Percentiles rank a stretch among this genome's conserved stretches.
phyloP scores from a whole-genome alignment of 2,888 invertebrate species.

The Parapristionchus giblindavisi region DNA sequence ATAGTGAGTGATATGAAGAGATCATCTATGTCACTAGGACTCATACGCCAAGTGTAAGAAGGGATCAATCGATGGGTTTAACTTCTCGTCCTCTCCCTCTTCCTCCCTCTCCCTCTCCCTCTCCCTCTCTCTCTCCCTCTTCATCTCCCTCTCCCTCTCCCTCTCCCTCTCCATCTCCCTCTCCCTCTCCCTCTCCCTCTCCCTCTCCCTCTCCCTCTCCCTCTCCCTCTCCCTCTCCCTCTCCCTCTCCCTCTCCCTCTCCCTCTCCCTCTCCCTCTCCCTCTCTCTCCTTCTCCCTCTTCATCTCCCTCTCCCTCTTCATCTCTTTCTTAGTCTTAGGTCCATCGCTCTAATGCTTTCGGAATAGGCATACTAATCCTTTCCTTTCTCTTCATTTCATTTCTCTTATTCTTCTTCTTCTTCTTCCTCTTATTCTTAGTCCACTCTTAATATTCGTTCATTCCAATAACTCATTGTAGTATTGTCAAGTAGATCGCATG shows the following conservation, averaged over 20 bases:
- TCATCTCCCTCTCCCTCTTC: neutral
- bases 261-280: conserved; percentile 21
- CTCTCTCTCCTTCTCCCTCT: conserved; percentile 8
- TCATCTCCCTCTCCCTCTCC: conserved; percentile 24
- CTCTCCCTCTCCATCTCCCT: no score
- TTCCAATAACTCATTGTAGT: no score
- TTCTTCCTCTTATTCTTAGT: no score
- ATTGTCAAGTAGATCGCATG: no score
- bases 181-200: conserved; percentile 20
- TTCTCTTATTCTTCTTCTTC: no score
- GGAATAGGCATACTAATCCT: no score
- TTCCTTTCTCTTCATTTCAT: no score
- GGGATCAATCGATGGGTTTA: neutral
- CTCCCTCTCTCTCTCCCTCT: conserved; percentile 6
- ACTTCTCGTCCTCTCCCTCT: neutral
- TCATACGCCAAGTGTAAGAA: no score
- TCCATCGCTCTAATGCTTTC: no score
- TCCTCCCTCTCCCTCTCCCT: neutral
- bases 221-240: conserved; percentile 39
- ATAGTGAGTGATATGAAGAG: neutral
- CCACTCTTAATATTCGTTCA: conserved; percentile 1
- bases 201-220: conserved; percentile 42
- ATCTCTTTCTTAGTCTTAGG: neutral
- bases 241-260: conserved; percentile 18
- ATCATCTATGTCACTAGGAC: no score